Percentiles rank a stretch among this genome's conserved stretches.
Evolutionary conservation across 2,113 vertebrate species (phyloP).

Genomic region (Galeopterus variegatus): DNA sequence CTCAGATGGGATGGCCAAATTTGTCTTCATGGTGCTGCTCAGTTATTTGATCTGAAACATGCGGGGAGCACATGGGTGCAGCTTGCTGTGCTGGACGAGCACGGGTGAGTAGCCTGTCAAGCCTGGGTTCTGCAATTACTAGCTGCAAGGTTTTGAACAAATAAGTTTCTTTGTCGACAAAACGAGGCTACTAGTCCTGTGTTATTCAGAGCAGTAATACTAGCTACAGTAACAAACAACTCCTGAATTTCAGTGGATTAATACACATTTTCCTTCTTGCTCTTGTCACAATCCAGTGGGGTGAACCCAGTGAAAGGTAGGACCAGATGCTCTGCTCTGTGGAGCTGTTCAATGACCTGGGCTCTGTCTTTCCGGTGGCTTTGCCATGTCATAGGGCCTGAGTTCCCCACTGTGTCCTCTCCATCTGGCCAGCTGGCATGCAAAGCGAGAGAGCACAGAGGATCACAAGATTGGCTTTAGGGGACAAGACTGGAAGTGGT

Average conservation of each 20-base stretch:
- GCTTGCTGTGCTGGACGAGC: too few relatives aligned
- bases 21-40: fast-evolving
- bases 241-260: background rate
- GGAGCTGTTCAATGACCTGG: background rate
- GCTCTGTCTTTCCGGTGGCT: background rate
- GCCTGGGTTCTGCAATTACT: fast-evolving
- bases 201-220: background rate
- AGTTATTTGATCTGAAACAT: fast-evolving
- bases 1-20: background rate
- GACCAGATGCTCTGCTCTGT: fast-evolving
- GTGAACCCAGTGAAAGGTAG: background rate
- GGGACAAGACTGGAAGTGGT: too few relatives aligned
- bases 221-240: background rate
- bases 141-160: background rate
- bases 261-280: background rate
- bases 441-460: background rate
- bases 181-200: fast-evolving
- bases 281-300: fast-evolving
- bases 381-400: too few relatives aligned
- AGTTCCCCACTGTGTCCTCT: background rate
- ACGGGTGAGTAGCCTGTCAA: fast-evolving
- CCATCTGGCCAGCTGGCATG: background rate
- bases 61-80: fast-evolving
- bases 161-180: background rate
- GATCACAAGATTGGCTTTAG: background rate